These are phyloP conservation scores for Hydriomena furcata DNA, from an alignment of 2,888 invertebrate species.

Conservation along the genomic window DNA sequence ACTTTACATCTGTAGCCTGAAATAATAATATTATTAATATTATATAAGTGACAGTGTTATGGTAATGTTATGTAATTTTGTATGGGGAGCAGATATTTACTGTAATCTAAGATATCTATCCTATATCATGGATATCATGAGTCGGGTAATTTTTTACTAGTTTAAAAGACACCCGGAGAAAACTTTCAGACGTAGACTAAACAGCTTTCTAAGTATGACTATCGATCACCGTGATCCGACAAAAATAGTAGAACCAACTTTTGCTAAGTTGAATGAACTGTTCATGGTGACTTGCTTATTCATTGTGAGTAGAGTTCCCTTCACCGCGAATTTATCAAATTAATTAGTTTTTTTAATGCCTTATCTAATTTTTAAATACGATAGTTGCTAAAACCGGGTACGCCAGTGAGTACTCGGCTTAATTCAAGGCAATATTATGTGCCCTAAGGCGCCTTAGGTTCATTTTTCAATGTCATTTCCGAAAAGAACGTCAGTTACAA, in stretches of 20 bases:
- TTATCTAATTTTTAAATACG: too few relatives aligned
- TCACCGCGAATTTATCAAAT: constrained; percentile 14
- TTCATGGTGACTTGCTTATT: constrained; percentile 12
- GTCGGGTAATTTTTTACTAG: not conserved
- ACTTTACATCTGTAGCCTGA: too few relatives aligned
- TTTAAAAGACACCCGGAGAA: not conserved
- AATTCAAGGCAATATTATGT: constrained; percentile 11
- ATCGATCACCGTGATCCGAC: constrained; percentile 3
- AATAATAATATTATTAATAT: too few relatives aligned
- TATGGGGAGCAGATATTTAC: too few relatives aligned
- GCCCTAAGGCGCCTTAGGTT: constrained; percentile 9
- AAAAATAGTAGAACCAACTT: constrained; percentile 3
- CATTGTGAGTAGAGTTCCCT: constrained; percentile 1
- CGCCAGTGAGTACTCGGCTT: too few relatives aligned
- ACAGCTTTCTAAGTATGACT: constrained; percentile 6
- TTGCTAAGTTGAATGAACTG: constrained; percentile 1
- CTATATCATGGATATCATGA: too few relatives aligned
- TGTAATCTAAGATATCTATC: too few relatives aligned
- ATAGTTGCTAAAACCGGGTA: too few relatives aligned
- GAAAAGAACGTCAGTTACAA: not conserved
- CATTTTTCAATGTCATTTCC: constrained; percentile 30
- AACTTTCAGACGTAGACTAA: constrained; percentile 2
- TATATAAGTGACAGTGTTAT: too few relatives aligned
- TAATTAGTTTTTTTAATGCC: too few relatives aligned
- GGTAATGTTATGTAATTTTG: too few relatives aligned